Percentiles rank a stretch among this genome's conserved stretches.
Conservation (phyloP, 1,140 invertebrate species). For the Diplogasteroides magnus region DNA sequence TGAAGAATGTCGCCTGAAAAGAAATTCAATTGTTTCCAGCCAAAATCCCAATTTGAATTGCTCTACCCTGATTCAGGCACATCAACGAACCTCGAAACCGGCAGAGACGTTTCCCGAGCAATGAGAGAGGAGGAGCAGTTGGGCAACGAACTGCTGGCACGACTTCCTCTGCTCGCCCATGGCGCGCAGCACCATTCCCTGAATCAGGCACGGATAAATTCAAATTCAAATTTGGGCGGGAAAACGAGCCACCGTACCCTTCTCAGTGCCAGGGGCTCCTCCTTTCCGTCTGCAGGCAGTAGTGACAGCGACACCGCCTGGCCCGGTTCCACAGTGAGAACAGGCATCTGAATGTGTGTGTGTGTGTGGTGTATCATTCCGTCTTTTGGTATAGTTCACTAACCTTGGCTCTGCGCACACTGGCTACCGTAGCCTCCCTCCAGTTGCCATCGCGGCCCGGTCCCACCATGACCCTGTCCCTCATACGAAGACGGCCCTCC, state of each 20-base stretch:
- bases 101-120: background rate
- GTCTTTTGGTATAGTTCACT: no score
- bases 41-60: no score
- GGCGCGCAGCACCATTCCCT: background rate
- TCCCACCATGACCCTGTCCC: conserved; percentile 70
- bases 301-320: background rate
- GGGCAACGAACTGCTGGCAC: background rate
- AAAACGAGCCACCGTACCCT: no score
- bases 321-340: background rate
- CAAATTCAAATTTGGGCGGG: no score
- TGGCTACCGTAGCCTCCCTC: conserved; percentile 38
- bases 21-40: no score
- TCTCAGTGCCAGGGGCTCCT: background rate
- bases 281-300: background rate
- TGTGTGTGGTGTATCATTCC: no score
- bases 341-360: background rate
- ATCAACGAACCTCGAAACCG: background rate
- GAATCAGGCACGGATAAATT: no score
- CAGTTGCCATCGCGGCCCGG: conserved; percentile 56
- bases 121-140: background rate
- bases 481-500: conserved; percentile 78
- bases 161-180: no score
- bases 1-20: background rate
- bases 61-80: no score
- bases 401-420: conserved; percentile 20